Conservation (phyloP, 2,113 vertebrate genomes). For the Clarias magur region DNA sequence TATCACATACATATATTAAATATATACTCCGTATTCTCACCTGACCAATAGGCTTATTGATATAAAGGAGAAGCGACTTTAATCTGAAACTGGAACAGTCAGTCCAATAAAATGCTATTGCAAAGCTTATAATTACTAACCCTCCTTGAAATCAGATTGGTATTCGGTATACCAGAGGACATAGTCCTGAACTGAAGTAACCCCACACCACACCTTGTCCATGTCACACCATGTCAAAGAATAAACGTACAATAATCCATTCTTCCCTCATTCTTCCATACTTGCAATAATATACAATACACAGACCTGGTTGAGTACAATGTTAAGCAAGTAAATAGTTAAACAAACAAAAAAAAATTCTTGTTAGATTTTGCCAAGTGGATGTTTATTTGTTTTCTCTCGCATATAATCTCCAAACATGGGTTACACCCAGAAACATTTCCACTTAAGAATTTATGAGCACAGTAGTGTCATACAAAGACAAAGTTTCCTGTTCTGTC, state of each 20-base stretch:
- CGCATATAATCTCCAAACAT: neutral
- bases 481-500: neutral
- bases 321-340: neutral
- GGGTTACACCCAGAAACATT: neutral
- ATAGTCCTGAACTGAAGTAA: neutral
- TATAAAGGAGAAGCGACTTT: too few species aligned
- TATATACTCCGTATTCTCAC: too few species aligned
- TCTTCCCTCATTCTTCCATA: neutral
- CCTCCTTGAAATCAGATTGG: too few species aligned
- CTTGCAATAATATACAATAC: neutral
- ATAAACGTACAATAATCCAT: neutral
- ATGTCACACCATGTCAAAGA: neutral
- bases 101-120: too few species aligned
- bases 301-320: neutral
- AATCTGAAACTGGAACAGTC: neutral
- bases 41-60: too few species aligned
- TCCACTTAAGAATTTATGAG: too few species aligned
- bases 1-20: too few species aligned
- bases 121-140: too few species aligned
- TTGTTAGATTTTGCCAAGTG: neutral
- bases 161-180: neutral
- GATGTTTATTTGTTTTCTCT: neutral
- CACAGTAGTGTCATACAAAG: neutral
- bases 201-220: neutral
- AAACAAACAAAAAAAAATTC: too few species aligned